phyloP scores from a whole-genome alignment of 2,797 vertebrate genomes.

The Trachops cirrhosus region DNA sequence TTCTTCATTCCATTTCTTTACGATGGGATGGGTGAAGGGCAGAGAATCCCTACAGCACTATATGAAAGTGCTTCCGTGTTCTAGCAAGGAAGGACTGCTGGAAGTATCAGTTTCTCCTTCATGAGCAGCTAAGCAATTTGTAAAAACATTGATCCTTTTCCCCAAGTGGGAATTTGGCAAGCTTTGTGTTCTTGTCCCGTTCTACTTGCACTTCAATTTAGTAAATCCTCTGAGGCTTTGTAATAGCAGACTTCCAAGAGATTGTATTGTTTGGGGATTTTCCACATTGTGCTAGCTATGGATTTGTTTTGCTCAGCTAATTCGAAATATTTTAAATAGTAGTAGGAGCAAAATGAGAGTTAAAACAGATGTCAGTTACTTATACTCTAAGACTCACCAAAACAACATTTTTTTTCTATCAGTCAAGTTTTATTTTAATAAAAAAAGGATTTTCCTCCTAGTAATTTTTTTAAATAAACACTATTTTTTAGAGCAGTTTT shows the following conservation, averaged over 20 bases:
- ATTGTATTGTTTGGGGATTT: background rate
- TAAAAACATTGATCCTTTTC: conserved; percentile 20
- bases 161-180: conserved; percentile 38
- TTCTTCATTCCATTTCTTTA: conserved; percentile 31
- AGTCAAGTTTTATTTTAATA: background rate
- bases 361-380: background rate
- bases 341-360: background rate
- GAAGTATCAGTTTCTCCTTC: background rate
- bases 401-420: background rate
- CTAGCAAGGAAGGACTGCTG: background rate
- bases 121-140: conserved; percentile 24
- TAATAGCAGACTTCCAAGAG: conserved; percentile 7
- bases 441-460: background rate
- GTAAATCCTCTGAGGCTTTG: conserved; percentile 39
- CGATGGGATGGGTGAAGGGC: no score
- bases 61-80: background rate
- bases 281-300: background rate
- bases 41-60: fast-evolving
- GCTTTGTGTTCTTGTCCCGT: background rate
- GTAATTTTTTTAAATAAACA: background rate
- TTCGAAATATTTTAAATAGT: conserved; percentile 13
- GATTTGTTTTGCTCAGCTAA: conserved; percentile 35
- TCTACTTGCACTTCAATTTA: conserved; percentile 25
- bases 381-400: background rate
- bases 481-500: background rate